A percentile compares a stretch with the other conserved stretches of the same genome.
Conservation (phyloP, 2,797 vertebrate genomes). For the Fratercula arctica region DNA sequence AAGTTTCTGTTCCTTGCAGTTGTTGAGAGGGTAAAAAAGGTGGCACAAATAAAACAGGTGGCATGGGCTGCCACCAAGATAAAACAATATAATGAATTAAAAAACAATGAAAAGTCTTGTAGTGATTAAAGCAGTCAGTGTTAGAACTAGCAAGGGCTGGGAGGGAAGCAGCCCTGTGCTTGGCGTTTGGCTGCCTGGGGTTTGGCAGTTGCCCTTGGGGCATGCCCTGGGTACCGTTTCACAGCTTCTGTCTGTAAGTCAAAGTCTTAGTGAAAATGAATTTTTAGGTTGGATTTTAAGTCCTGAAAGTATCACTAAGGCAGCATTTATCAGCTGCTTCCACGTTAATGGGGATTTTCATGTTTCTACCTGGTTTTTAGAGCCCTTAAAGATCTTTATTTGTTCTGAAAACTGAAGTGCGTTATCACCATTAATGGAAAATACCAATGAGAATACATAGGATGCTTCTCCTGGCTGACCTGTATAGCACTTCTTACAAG, state of each 20-base stretch:
- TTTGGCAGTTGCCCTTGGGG: background rate
- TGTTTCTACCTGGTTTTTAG: background rate
- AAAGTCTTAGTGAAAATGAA: background rate
- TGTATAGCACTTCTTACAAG: accelerated
- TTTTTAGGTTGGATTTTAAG: background rate
- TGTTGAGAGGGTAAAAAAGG: accelerated
- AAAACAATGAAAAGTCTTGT: background rate
- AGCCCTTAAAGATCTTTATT: background rate
- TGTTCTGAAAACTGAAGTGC: accelerated
- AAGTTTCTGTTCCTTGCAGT: background rate
- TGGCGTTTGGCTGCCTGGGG: background rate
- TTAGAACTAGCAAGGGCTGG: background rate
- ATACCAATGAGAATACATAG: accelerated
- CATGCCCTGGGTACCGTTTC: background rate
- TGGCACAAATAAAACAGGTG: background rate
- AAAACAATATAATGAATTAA: background rate
- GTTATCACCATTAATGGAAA: accelerated
- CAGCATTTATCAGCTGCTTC: background rate
- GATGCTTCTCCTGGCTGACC: background rate
- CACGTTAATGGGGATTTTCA: background rate
- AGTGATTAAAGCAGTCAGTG: background rate
- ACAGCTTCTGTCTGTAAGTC: background rate
- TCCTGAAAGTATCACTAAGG: background rate
- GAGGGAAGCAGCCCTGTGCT: background rate
- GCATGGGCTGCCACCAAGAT: no score